A percentile compares a stretch with the other conserved stretches of the same genome.
These are phyloP conservation scores for Eustalomyia histrio DNA, from an alignment of 2,888 invertebrate species.

Conservation along the genomic window DNA sequence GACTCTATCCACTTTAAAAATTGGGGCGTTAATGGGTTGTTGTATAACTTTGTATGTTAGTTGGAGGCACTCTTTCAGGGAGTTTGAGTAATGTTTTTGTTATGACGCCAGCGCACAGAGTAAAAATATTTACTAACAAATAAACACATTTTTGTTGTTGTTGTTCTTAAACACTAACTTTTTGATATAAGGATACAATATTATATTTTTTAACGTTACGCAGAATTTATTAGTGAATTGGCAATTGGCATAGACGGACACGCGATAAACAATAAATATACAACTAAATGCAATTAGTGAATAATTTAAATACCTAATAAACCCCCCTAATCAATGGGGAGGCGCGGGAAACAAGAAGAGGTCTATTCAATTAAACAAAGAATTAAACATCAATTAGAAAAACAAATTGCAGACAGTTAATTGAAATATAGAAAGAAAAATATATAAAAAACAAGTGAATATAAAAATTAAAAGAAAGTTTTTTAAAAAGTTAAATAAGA, in stretches of 20 bases:
- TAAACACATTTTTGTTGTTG: not conserved
- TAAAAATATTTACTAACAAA: conserved; percentile 65
- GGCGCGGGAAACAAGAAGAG: not conserved
- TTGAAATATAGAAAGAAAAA: not conserved
- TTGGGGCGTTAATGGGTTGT: conserved; percentile 4
- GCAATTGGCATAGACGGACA: conserved; percentile 64
- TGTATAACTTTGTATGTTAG: not conserved
- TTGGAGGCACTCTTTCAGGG: conserved; percentile 27
- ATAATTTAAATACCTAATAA: conserved; percentile 14
- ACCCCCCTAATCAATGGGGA: conserved; percentile 16
- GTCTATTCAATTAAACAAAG: conserved; percentile 4
- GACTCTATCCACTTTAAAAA: not conserved
- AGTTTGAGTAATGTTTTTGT: conserved; percentile 63
- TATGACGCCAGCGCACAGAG: conserved; percentile 66
- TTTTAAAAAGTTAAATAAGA: not conserved
- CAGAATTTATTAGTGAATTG: conserved; percentile 65
- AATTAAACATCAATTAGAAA: not conserved
- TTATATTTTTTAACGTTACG: conserved; percentile 60
- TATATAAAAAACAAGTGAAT: not conserved
- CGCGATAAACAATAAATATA: conserved; percentile 38
- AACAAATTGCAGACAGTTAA: not conserved
- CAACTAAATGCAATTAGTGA: not conserved
- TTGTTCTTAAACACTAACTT: not conserved
- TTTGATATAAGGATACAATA: conserved; percentile 59
- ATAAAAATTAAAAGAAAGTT: not conserved